Conservation (phyloP, 2,113 vertebrate species). For the Gymnobelideus leadbeateri region DNA sequence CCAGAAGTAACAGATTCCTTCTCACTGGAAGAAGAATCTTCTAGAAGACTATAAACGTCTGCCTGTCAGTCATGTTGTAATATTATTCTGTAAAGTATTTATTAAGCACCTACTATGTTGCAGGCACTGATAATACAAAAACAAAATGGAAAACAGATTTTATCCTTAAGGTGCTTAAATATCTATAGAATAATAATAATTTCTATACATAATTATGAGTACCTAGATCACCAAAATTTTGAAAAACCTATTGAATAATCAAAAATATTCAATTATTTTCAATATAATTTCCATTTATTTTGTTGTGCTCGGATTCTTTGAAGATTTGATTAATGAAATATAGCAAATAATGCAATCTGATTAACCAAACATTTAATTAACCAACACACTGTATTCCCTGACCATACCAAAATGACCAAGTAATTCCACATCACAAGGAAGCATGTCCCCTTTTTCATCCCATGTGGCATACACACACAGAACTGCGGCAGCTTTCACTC, state of each 20-base stretch:
- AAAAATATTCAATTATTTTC: neutral
- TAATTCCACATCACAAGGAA: neutral
- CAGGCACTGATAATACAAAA: neutral
- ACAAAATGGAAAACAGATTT: neutral
- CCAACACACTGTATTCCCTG: neutral
- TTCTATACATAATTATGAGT: neutral
- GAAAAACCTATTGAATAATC: neutral
- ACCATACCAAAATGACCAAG: neutral
- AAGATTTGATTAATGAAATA: neutral
- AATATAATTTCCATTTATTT: neutral
- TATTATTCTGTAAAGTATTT: neutral
- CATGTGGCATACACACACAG: conserved; percentile 37
- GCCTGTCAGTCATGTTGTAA: neutral
- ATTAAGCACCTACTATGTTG: neutral
- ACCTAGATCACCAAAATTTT: neutral
- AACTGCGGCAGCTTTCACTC: conserved; percentile 9
- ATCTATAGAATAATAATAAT: neutral
- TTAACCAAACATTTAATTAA: neutral
- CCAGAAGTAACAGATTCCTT: neutral
- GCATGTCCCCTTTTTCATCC: neutral
- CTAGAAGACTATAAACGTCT: neutral
- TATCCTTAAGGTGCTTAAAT: neutral
- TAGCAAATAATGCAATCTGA: neutral
- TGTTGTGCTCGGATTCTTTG: neutral
- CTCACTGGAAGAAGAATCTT: neutral